Base-by-base conservation (phyloP, 2,888 invertebrate genomes). In the Ectemnius lituratus region DNA sequence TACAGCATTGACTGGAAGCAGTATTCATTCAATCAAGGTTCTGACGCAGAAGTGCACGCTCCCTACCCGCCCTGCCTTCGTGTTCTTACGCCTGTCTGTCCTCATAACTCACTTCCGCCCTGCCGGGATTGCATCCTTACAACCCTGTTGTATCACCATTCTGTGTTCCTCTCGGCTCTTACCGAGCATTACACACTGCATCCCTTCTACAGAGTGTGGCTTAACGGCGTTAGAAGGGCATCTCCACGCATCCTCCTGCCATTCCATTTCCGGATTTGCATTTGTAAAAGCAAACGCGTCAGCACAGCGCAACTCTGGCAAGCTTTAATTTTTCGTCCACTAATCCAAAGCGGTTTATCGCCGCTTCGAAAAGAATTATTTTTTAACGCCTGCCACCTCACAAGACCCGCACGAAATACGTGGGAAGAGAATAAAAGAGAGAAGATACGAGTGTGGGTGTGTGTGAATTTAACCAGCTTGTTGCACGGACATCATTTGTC, bases 401-500 rank as follows among this genome's bases (percentile, higher is more conserved):
- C 37, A 37, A 11, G 37, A 37, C 37, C 1, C 8, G 1, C 37
- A 6, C 37, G 8, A 11, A 37, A 37, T 37, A 37, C 37, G 37
- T 37, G 8, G 8, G 8, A 6, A 1, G 5, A 6, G 8, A 8
- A 37, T 37, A 11, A 37, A 37, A 37, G 37, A 37, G 1, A 37
- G 37, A 2, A 37, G 37, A 37, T 2, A 11, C 37, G 37, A 37
- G 37, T 37, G 37, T 37, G 37, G 8, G 37, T 4, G 37, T 8
- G 37, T 6, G 37, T 8, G 37, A 37, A 37, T 37, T 37, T 11
- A 6, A 37, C 37, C 37, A 37, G 57, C 57, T 13, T 64, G 64
- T 62, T 37, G 62, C 47, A 23, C 18, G n/a, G 11, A 46, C 49
- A 46, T 61, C 74, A 74, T 75, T 74, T 66, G 65, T 75, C 75